Percentiles rank a stretch among this genome's conserved stretches.
Evolutionary conservation across 2,797 vertebrate genomes (phyloP).

Genomic region (Gambelia wislizenii): DNA sequence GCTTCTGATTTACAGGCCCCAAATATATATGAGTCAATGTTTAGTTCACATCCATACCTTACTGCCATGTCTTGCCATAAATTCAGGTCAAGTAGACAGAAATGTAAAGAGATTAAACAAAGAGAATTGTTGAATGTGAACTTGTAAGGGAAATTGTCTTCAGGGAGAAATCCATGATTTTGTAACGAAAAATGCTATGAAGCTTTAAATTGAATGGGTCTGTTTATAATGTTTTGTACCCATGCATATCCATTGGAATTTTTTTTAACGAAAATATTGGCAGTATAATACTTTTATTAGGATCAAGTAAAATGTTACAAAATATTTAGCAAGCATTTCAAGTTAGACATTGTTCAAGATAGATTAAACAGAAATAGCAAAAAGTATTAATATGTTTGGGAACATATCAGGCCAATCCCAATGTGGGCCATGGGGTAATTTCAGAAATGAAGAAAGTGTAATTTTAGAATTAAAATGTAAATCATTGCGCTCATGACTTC

Average conservation of each 20-base stretch:
- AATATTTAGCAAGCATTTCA: neutral
- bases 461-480: neutral
- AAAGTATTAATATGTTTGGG: neutral
- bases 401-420: neutral
- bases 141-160: neutral
- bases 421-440: neutral
- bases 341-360: no score
- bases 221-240: neutral
- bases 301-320: neutral
- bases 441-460: neutral
- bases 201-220: neutral
- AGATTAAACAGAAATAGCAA: neutral
- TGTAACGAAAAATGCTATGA: neutral
- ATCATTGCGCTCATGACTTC: neutral
- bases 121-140: neutral
- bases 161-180: neutral
- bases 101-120: neutral
- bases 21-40: neutral
- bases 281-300: neutral
- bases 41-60: neutral
- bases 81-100: neutral
- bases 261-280: neutral
- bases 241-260: neutral
- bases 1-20: neutral
- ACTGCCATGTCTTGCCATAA: neutral